Evolutionary conservation across 1,140 invertebrate species (phyloP).

Genomic region (Neuroterus valhalla): DNA sequence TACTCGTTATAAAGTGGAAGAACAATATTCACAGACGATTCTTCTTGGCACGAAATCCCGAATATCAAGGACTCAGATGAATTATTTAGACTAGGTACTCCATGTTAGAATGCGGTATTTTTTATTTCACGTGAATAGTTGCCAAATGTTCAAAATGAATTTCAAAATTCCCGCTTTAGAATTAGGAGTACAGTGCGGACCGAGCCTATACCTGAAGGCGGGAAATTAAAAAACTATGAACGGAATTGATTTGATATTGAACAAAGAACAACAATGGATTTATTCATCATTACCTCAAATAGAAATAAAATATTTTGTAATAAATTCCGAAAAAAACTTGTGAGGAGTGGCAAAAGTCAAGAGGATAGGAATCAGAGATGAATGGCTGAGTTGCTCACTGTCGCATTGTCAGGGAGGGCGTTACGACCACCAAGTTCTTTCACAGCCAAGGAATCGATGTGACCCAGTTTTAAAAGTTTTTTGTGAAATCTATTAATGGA

Average conservation of each 20-base stretch:
- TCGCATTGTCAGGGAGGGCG: background rate
- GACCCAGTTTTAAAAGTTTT: background rate
- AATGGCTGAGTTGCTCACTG: background rate
- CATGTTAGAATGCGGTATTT: too few species aligned
- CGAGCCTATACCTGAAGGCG: background rate
- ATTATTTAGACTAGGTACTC: background rate
- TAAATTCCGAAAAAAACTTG: too few species aligned
- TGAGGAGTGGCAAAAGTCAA: background rate
- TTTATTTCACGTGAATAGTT: too few species aligned
- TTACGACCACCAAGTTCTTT: background rate
- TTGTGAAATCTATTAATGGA: background rate
- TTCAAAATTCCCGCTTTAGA: too few species aligned
- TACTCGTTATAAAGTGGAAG: slow-evolving; percentile 16
- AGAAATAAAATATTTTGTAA: too few species aligned
- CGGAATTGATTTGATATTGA: too few species aligned
- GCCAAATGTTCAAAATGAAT: too few species aligned
- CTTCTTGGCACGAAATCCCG: slow-evolving; percentile 4
- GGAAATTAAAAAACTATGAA: background rate
- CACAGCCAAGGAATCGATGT: background rate
- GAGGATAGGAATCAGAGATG: background rate
- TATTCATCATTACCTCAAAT: too few species aligned
- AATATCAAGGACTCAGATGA: background rate
- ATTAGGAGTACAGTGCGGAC: background rate
- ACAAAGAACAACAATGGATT: too few species aligned
- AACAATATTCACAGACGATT: slow-evolving; percentile 16